Evolutionary conservation across 2,888 invertebrate species (phyloP).

Genomic region (Sarcophaga caerulescens): DNA sequence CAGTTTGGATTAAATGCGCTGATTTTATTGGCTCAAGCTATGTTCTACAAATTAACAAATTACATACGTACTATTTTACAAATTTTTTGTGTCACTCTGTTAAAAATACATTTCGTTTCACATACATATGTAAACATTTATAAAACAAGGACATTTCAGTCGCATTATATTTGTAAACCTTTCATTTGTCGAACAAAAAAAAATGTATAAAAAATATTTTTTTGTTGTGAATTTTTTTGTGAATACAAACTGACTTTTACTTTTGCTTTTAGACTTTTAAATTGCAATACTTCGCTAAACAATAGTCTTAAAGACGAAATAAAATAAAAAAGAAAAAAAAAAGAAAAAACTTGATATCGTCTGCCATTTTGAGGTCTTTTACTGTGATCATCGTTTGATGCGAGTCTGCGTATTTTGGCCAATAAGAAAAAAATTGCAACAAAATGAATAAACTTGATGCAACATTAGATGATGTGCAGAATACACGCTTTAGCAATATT

Average conservation of each 20-base stretch:
- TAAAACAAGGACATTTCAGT: constrained; percentile 5
- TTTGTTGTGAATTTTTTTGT: no score
- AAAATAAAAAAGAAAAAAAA: constrained; percentile 1
- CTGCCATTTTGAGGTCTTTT: neutral
- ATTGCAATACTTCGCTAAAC: constrained; percentile 12
- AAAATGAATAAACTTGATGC: constrained; percentile 82
- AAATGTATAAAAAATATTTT: neutral
- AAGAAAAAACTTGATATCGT: neutral
- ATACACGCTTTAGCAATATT: constrained; percentile 85
- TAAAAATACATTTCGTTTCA: no score
- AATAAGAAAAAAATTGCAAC: constrained; percentile 20
- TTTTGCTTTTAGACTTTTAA: constrained; percentile 23
- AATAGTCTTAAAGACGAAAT: neutral
- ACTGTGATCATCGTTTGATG: neutral
- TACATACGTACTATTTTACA: no score
- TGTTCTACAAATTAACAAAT: no score
- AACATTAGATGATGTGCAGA: constrained; percentile 85
- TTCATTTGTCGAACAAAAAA: constrained; percentile 19
- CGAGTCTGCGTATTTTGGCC: neutral
- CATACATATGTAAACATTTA: no score
- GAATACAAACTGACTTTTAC: constrained; percentile 25
- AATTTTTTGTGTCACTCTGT: no score
- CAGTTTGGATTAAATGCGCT: no score
- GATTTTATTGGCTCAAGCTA: no score
- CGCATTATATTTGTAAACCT: constrained; percentile 3